Conservation (phyloP, 92 coral and sea anemone species). For the Bergia sp. region DNA sequence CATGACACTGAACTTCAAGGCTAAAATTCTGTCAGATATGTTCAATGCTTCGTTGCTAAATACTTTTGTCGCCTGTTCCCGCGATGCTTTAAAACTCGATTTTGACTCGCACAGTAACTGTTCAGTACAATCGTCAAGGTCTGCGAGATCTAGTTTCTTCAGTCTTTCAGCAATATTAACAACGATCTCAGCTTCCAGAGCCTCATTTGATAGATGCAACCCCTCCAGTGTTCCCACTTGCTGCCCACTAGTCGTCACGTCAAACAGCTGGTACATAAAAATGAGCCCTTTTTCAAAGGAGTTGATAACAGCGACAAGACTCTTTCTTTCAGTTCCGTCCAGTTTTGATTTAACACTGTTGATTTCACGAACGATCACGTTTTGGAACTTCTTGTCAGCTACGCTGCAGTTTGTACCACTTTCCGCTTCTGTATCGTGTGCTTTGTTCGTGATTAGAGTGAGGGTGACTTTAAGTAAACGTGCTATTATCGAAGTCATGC, state of each 20-base stretch:
- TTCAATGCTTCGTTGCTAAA: constrained; percentile 30
- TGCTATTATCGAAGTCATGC: constrained; percentile 13
- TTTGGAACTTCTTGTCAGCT: constrained; percentile 34
- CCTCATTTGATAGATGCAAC: not conserved
- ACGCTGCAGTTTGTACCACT: constrained; percentile 4
- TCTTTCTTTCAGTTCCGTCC: constrained; percentile 36
- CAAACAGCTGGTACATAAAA: constrained; percentile 21
- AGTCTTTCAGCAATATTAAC: constrained; percentile 20
- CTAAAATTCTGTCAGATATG: constrained; percentile 24
- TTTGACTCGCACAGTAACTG: constrained; percentile 21
- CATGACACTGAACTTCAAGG: constrained; percentile 39
- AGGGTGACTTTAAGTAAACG: constrained; percentile 21
- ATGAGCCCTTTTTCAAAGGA: constrained; percentile 33
- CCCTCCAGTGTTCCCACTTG: not conserved
- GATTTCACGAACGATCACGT: constrained; percentile 38
- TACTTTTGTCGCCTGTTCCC: constrained; percentile 21
- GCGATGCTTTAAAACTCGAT: constrained; percentile 33
- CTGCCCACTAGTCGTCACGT: not conserved
- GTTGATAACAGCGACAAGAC: constrained; percentile 19
- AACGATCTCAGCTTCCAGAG: constrained; percentile 4
- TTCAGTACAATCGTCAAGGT: constrained; percentile 22
- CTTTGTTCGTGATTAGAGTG: constrained; percentile 18
- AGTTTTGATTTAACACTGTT: constrained; percentile 35
- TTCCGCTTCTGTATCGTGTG: not conserved
- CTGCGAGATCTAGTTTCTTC: constrained; percentile 1